Evolutionary conservation across 2,797 vertebrate genomes (phyloP), one percentile per base, ranked within the genome.

Genomic region (Kryptopterus vitreolus): DNA sequence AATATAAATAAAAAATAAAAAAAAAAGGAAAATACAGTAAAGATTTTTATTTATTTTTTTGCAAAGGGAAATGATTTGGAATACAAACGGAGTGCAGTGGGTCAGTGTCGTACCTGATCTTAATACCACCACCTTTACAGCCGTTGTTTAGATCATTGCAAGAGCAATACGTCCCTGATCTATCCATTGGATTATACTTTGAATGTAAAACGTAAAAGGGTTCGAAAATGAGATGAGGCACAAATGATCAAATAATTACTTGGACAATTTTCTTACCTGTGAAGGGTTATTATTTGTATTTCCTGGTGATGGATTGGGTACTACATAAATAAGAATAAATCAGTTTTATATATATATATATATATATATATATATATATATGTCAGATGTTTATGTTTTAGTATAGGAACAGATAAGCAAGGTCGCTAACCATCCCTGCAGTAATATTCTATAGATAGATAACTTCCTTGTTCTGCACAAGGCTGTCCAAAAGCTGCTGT

Each of bases 361-460:
- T 38, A 38, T 38, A 38, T 38, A 38, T 38, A 38, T 38, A 38
- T 38, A 38, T 38, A 38, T 38, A 38, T 38, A 38, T 38, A 38
- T 38, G 8, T 38, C n/a, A 38, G 4, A 38, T 38, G 8, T 38
- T 4, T 38, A 38, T 38, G 9, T 38, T 5, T 38, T 5, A 5
- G 9, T 38, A 38, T 26, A 59, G 18, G 26, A 4, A 48, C 52
- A 18, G 31, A 55, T 48, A 71, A 71, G 50, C 4, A 71, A 52
- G 24, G 16, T 1, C 10, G 88, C 94, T 93, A 89, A 98, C 97
- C 96, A 86, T 96, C 90, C 89, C 83, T 94, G 91, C 97, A 98
- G 90, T 87, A 91, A 82, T 96, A 98, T 4, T 93, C 93, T 82
- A 98, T 82, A 83, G 94, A 95, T 74, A 99, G 91, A 87, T 98